Base-by-base conservation (phyloP, 92 coral and sea anemone genomes). In the Micromussa lordhowensis region DNA sequence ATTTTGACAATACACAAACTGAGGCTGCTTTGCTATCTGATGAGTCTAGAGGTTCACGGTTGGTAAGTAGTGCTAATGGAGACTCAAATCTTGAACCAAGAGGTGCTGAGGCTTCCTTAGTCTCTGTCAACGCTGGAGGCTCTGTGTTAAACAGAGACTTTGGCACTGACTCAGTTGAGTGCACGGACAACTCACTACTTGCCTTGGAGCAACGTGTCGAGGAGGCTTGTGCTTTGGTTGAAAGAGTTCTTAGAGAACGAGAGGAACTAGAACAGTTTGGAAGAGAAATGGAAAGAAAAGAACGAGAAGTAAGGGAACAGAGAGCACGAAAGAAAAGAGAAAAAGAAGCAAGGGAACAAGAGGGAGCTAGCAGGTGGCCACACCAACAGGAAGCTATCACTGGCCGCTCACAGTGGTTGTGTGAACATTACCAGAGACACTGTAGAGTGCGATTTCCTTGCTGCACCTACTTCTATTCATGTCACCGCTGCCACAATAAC, bases 401-500 rank as follows among this genome's bases (percentile, higher is more conserved):
- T 59, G 83, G 53, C 16, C 70, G 44, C 51, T 69, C 88, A 24
- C 70, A 55, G 54, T 93, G 95, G 93, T 66, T 92, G 48, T 96
- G 98, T 73, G 87, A 74, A 24, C 98, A 96, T 68, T 96, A 91
- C 86, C 93, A 96, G 78, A 53, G 98, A 49, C 93, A 76, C 21
- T 96, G 98, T 57, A 74, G 86, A 36, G 90, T 94, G 2, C 83
- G 77, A 28, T 96, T 96, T 59, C 90, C 94, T 19, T 96, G 98
- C 49, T 96, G 98, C 81, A 69, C 53, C 16, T 24, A 59, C 30
- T 96, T 83, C 77, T 91, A 87, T 80, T 87, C 93, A 11, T 96
- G 98, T 81, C 97, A 96, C 82, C 95, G 97, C 64, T 96, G 99
- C 83, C 99, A 96, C 59, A 96, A 96, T 88, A 87, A 82, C 87